These are phyloP conservation scores for Penelope pileata DNA, from an alignment of 2,113 vertebrate genomes.

Conservation along the genomic window DNA sequence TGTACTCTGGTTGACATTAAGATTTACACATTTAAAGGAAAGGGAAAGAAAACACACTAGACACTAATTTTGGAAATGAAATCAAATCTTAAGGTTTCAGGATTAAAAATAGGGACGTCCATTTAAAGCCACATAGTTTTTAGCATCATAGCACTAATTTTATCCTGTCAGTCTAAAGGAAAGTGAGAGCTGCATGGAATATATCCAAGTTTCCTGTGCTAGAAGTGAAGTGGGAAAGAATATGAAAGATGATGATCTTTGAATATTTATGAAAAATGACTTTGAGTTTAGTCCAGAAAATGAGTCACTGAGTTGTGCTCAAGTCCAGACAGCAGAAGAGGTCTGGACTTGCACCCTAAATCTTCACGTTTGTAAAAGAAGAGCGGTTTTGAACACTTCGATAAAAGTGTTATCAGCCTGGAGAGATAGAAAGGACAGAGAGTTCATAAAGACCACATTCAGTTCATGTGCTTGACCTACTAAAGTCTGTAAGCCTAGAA, in stretches of 20 bases:
- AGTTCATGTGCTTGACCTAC: not conserved
- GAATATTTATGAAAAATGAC: slow-evolving; percentile 28
- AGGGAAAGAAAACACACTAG: not conserved
- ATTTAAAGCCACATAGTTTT: not conserved
- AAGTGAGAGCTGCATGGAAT: not conserved
- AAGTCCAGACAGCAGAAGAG: not conserved
- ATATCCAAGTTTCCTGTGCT: not conserved
- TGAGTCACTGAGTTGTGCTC: not conserved
- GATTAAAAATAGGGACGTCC: not conserved
- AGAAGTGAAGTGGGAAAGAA: not conserved
- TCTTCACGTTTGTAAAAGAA: not conserved
- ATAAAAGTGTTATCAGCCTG: not conserved
- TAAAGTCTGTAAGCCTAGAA: not conserved
- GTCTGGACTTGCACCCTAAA: not conserved
- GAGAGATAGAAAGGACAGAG: not conserved
- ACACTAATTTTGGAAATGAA: not conserved
- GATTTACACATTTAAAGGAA: not conserved
- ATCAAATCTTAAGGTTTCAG: accelerated
- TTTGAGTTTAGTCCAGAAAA: slow-evolving; percentile 18
- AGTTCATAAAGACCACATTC: not conserved
- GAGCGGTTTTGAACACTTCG: too few relatives aligned
- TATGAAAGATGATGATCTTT: not conserved
- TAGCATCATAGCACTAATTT: not conserved
- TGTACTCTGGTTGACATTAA: not conserved
- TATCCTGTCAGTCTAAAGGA: not conserved